Evolutionary conservation across 2,888 invertebrate genomes (phyloP).

Genomic region (Daptonema setosum): DNA sequence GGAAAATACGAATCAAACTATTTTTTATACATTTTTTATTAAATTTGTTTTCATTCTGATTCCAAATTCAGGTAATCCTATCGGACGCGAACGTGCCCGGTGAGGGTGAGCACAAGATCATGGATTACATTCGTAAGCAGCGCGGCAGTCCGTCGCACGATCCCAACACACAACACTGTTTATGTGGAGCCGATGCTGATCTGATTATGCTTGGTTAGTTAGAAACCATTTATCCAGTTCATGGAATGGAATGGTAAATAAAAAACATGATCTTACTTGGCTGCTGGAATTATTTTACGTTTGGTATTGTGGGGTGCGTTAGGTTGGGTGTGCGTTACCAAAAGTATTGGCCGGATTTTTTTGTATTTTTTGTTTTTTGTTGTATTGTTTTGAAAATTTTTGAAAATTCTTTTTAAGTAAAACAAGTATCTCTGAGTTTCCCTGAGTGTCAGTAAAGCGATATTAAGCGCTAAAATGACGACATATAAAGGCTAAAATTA

Average conservation of each 20-base stretch:
- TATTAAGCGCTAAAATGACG: too few relatives aligned
- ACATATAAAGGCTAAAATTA: too few relatives aligned
- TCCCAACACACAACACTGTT: conserved; percentile 85
- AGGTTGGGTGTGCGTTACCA: not conserved
- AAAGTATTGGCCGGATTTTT: not conserved
- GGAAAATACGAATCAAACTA: too few relatives aligned
- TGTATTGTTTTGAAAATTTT: too few relatives aligned
- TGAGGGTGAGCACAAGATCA: conserved; percentile 96
- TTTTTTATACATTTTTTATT: too few relatives aligned
- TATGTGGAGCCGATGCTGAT: conserved; percentile 88
- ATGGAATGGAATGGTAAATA: not conserved
- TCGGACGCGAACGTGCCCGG: conserved; percentile 96
- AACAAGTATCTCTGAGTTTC: too few relatives aligned
- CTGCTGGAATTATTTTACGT: too few relatives aligned
- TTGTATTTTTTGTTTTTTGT: too few relatives aligned
- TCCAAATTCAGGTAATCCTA: conserved; percentile 42
- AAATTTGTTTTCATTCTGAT: not conserved
- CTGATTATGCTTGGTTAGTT: conserved; percentile 60
- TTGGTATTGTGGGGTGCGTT: too few relatives aligned
- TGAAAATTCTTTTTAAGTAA: too few relatives aligned
- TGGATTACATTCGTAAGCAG: conserved; percentile 92
- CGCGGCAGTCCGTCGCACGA: conserved; percentile 63
- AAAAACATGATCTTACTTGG: conserved; percentile 1
- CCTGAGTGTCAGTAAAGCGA: too few relatives aligned
- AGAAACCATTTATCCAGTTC: not conserved